phyloP scores from a whole-genome alignment of 2,113 vertebrate species.

The Tyto alba region DNA sequence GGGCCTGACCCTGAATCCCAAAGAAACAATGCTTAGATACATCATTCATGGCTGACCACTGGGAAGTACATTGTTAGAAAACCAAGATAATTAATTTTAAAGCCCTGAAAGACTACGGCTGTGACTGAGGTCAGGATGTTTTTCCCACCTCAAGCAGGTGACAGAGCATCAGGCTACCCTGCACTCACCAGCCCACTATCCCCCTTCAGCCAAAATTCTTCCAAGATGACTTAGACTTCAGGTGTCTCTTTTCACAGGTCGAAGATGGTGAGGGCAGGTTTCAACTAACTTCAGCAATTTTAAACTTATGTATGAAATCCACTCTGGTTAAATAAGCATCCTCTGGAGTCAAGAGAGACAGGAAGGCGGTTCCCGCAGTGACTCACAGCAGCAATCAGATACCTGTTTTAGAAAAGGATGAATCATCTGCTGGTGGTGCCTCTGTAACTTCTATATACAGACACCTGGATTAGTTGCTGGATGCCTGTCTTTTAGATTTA shows the following conservation, averaged over 20 bases:
- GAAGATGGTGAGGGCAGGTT: not conserved
- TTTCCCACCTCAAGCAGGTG: not conserved
- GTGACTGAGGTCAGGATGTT: not conserved
- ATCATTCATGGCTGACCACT: not conserved
- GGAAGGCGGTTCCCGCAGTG: not conserved
- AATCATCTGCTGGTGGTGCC: conserved; percentile 9
- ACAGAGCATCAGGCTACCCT: not conserved
- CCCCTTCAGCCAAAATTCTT: not conserved
- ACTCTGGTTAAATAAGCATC: conserved; percentile 16
- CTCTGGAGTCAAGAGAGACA: not conserved
- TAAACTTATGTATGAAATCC: not conserved
- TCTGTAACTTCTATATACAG: not conserved
- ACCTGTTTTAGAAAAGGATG: conserved; percentile 19
- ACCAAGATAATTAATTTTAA: not conserved
- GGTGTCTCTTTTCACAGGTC: not conserved
- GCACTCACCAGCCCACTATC: not conserved
- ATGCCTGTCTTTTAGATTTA: not conserved
- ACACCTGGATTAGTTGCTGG: not conserved
- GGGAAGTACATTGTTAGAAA: not conserved
- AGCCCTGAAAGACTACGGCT: not conserved
- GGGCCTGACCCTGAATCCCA: not conserved
- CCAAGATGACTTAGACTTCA: not conserved
- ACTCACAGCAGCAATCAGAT: conserved; percentile 20
- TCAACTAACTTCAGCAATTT: conserved; percentile 18
- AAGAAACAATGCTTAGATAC: not conserved